These are phyloP conservation scores for Lepidostoma basale DNA, from an alignment of 1,140 invertebrate species.

Conservation along the genomic window DNA sequence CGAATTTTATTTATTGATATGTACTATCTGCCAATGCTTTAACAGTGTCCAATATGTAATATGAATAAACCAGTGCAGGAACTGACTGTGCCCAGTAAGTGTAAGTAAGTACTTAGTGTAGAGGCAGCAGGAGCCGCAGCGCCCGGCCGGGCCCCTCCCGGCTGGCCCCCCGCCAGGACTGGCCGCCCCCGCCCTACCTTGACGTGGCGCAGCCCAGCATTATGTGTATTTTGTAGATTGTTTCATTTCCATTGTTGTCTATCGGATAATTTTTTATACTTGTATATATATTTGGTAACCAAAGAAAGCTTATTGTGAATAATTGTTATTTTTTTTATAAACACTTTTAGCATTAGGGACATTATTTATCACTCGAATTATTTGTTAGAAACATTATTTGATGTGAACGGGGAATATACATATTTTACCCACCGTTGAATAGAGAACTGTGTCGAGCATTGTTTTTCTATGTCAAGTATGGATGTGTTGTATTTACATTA, in stretches of 20 bases:
- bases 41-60: conserved; percentile 38
- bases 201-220: no score
- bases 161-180: no score
- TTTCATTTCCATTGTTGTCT: conserved; percentile 31
- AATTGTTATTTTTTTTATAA: conserved; percentile 39
- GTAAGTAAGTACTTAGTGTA: conserved; percentile 40
- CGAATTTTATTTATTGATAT: conserved; percentile 44
- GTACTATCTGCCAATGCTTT: conserved; percentile 44
- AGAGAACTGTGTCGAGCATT: conserved; percentile 35
- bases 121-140: no score
- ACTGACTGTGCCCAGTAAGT: conserved; percentile 40
- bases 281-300: conserved; percentile 37
- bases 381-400: conserved; percentile 39
- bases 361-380: conserved; percentile 29
- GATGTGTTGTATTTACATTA: conserved; percentile 45
- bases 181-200: no score
- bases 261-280: conserved; percentile 19
- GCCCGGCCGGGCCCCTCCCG: no score
- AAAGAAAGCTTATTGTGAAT: conserved; percentile 40
- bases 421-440: conserved; percentile 29
- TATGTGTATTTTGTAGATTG: conserved; percentile 10
- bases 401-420: conserved; percentile 36
- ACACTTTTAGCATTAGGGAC: conserved; percentile 30
- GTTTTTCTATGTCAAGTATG: conserved; percentile 42
- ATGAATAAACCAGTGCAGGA: conserved; percentile 35